Conservation (phyloP, 2,113 vertebrate genomes). For the Cyphomyrus plagiostoma region DNA sequence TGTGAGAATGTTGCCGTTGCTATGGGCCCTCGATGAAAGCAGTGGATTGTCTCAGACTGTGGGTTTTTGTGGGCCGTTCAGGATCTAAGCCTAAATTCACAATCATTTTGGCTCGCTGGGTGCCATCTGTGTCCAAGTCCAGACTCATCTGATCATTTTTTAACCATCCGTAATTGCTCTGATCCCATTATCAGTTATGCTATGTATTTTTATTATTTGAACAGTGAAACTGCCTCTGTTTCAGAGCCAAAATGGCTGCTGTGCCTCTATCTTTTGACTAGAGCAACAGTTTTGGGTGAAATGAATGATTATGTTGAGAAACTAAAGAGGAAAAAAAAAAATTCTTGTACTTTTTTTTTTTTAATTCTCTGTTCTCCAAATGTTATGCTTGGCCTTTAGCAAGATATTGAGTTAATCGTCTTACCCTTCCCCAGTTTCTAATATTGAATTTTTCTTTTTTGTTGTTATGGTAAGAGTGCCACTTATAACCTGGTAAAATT, state of each 20-base stretch:
- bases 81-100: background rate
- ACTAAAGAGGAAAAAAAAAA: conserved; percentile 21
- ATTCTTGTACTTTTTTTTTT: conserved; percentile 32
- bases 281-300: conserved; percentile 20
- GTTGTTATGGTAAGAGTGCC: conserved; percentile 17
- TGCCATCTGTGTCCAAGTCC: background rate
- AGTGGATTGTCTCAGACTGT: background rate
- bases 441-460: conserved; percentile 25
- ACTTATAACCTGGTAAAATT: conserved; percentile 23
- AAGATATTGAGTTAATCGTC: background rate
- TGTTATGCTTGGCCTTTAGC: background rate
- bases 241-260: conserved; percentile 18
- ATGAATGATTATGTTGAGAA: conserved; percentile 39
- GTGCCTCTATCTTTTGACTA: background rate
- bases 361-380: background rate
- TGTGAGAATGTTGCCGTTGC: background rate
- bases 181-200: conserved; percentile 6
- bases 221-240: conserved; percentile 16
- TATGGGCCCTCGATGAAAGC: background rate
- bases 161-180: background rate
- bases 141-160: background rate
- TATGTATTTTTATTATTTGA: conserved; percentile 29
- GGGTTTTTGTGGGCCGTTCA: background rate
- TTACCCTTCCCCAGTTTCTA: background rate
- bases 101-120: conserved; percentile 1